phyloP scores from a whole-genome alignment of 2,888 invertebrate genomes.

The Amblyteles armatorius region DNA sequence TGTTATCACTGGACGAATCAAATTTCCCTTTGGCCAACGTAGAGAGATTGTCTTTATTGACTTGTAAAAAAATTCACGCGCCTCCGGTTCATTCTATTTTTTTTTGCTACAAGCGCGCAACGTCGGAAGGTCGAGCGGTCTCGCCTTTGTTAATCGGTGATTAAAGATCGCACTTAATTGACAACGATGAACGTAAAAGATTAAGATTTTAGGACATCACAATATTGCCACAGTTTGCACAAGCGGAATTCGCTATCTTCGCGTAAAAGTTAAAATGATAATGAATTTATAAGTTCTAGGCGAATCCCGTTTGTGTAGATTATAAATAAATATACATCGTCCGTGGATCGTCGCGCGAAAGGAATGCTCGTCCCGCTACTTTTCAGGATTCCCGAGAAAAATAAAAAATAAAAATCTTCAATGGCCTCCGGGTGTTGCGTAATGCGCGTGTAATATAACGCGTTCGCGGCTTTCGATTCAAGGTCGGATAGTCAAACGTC shows the following conservation, averaged over 20 bases:
- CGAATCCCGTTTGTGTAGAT: not conserved
- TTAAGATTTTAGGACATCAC: not conserved
- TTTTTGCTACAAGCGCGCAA: not conserved
- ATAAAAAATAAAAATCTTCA: conserved; percentile 30
- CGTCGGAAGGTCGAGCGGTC: not conserved
- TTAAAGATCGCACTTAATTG: not conserved
- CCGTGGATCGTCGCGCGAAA: not conserved
- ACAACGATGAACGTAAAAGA: not conserved
- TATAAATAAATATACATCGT: not conserved
- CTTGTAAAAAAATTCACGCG: not conserved
- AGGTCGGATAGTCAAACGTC: not conserved
- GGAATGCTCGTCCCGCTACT: conserved; percentile 4
- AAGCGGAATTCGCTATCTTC: not conserved
- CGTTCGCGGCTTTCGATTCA: conserved; percentile 14
- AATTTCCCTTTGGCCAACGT: not conserved
- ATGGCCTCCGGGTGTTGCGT: conserved; percentile 8
- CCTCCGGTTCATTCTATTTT: not conserved
- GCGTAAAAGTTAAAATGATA: not conserved
- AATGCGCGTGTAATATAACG: conserved; percentile 29
- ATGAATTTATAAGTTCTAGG: not conserved
- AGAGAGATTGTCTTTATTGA: not conserved
- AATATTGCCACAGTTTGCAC: not conserved
- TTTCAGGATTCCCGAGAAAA: conserved; percentile 20
- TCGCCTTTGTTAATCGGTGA: not conserved
- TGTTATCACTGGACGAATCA: not conserved